These are phyloP conservation scores for Neodon shergylaensis DNA, from an alignment of 2,113 vertebrate species.

Conservation along the genomic window DNA sequence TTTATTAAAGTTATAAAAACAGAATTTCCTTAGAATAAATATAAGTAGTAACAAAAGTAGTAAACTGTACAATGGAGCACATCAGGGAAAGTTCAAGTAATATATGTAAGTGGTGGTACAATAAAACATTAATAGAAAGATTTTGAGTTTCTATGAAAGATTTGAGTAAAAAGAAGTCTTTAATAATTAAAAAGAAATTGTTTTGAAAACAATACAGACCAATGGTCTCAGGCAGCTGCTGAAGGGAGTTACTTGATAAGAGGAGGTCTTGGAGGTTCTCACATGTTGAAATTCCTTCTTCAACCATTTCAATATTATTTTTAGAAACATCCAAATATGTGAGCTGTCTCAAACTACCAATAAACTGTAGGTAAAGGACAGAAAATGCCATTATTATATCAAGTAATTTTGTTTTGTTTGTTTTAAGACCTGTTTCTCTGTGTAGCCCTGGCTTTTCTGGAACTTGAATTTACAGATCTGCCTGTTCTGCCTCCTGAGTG, in stretches of 20 bases:
- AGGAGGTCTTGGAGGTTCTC: slow-evolving; percentile 96
- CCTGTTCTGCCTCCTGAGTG: neutral
- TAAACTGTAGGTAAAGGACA: slow-evolving; percentile 86
- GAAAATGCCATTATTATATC: slow-evolving; percentile 15
- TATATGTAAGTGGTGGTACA: neutral
- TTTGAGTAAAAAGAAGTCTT: neutral
- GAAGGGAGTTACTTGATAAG: slow-evolving; percentile 96
- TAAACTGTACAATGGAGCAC: neutral
- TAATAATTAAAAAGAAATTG: neutral
- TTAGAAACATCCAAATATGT: slow-evolving; percentile 97
- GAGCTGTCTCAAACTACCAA: slow-evolving; percentile 95
- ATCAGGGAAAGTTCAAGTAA: neutral
- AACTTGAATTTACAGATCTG: neutral
- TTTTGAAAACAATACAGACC: slow-evolving; percentile 87
- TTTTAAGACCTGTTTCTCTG: neutral
- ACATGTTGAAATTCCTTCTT: slow-evolving; percentile 96
- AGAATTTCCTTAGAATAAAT: slow-evolving; percentile 27
- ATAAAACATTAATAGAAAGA: neutral
- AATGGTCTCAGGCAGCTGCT: slow-evolving; percentile 95
- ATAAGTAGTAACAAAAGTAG: slow-evolving; percentile 2
- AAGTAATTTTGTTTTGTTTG: slow-evolving; percentile 26
- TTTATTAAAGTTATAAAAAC: slow-evolving; percentile 33
- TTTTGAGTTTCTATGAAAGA: neutral
- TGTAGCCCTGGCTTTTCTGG: neutral
- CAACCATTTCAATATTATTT: slow-evolving; percentile 97